Conservation (phyloP, 2,797 vertebrate genomes). For the Bradypodion pumilum region DNA sequence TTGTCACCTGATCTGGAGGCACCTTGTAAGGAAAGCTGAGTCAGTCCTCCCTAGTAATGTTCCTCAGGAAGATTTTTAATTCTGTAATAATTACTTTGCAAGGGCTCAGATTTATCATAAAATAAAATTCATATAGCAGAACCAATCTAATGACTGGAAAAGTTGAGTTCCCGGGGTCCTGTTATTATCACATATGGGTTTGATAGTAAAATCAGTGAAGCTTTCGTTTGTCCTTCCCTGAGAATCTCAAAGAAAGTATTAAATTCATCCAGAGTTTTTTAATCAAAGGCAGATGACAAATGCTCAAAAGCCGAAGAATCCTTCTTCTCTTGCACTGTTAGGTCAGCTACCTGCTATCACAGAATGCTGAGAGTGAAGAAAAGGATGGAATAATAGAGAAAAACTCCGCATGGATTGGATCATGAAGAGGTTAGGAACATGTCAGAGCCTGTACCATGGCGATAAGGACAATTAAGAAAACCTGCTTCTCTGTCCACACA, state of each 20-base stretch:
- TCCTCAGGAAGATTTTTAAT: constrained; percentile 26
- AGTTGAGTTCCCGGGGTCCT: constrained; percentile 12
- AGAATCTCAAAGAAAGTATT: constrained; percentile 46
- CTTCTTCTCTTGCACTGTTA: background rate
- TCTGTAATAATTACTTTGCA: constrained; percentile 12
- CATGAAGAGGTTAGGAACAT: too few species aligned
- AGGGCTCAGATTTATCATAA: background rate
- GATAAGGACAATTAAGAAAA: too few species aligned
- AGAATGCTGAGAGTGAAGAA: too few species aligned
- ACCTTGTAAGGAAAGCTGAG: constrained; percentile 28
- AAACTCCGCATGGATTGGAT: too few species aligned
- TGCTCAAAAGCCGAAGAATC: constrained; percentile 1
- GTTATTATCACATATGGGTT: constrained; percentile 23
- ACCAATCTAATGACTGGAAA: constrained; percentile 17
- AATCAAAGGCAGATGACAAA: constrained; percentile 28
- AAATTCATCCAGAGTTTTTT: background rate
- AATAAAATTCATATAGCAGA: constrained; percentile 25
- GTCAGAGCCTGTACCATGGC: too few species aligned
- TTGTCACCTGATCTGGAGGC: background rate
- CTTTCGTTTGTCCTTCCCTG: constrained; percentile 33
- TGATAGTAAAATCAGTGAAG: constrained; percentile 33
- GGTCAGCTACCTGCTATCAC: too few species aligned
- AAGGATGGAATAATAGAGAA: too few species aligned
- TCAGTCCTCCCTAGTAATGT: constrained; percentile 14
- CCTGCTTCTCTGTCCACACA: too few species aligned